Evolutionary conservation across 2,888 invertebrate genomes (phyloP), one percentile per base, ranked within the genome.

Genomic region (Euplexia lucipara): DNA sequence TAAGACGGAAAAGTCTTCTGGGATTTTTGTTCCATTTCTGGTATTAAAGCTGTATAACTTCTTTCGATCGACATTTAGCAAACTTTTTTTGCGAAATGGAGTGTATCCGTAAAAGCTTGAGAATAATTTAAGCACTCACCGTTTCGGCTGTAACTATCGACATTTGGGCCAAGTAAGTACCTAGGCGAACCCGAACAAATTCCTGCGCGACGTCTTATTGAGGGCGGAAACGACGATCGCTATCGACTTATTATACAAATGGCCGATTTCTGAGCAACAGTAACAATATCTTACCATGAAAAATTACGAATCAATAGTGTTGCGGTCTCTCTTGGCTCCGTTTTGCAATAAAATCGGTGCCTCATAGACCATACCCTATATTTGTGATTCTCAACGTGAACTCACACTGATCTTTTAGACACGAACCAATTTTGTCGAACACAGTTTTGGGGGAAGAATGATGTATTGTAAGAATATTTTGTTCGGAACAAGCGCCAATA

Each of bases 221-320:
- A 83, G 86, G 86, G 79, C 84, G 84, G 83, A 79, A 90, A 89
- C 86, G 90, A 85, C 90, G 89, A 91, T 89, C 84, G 83, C 90
- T 88, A 93, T 93, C 90, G 92, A 86, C 90, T 91, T 92, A 94
- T 93, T 93, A 93, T 93, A 93, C 92, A 92, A 93, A 93, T 88
- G 83, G 90, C 85, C 85, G 86, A 89, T 91, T 92, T 91, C 90
- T 90, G 90, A 88, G 85, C 86, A 86, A 87, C 84, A 86, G 86
- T 89, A 87, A 90, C 89, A 90, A 89, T 92, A 91, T 90, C 89
- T 91, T 90, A 89, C 89, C 87, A 89, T 88, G 87, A 89, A 89
- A 88, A 90, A 91, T 91, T 90, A 90, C 88, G 87, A 85, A 83
- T 86, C 84, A 83, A 86, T 88, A 86, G 85, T 85, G 85, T 83